Percentiles rank a stretch among this genome's conserved stretches.
Evolutionary conservation across 2,113 vertebrate species (phyloP).

Genomic region (Cyrtonyx montezumae): DNA sequence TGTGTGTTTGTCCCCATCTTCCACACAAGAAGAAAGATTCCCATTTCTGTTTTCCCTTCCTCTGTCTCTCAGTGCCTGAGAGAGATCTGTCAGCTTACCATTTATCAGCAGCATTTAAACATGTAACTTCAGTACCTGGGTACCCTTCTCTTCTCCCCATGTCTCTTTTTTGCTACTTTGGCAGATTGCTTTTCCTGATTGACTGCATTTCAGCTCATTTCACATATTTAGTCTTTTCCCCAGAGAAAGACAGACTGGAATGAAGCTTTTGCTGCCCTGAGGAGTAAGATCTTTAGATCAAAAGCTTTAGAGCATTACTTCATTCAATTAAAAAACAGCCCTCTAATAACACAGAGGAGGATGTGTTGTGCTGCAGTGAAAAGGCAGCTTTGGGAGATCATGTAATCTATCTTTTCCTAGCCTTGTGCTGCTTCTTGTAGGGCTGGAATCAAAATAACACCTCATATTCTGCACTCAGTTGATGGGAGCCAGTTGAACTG

Average conservation of each 20-base stretch:
- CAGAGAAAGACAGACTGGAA: conserved; percentile 48
- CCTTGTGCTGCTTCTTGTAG: conserved; percentile 33
- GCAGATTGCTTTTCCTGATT: conserved; percentile 45
- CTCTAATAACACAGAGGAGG: conserved; percentile 59
- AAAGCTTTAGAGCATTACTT: conserved; percentile 64
- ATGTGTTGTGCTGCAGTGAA: conserved; percentile 63
- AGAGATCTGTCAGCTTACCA: not conserved
- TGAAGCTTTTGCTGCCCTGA: conserved; percentile 40
- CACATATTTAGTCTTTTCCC: conserved; percentile 45
- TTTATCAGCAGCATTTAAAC: not conserved
- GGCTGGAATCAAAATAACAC: conserved; percentile 59
- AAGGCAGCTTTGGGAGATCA: conserved; percentile 57
- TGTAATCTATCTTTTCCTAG: conserved; percentile 57
- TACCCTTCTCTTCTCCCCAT: not conserved
- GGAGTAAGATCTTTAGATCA: conserved; percentile 17
- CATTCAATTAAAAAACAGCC: conserved; percentile 46
- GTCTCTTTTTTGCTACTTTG: conserved; percentile 15
- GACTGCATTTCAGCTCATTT: conserved; percentile 35
- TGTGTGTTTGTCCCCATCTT: not conserved
- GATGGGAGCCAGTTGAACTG: conserved; percentile 20
- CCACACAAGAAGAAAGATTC: not conserved
- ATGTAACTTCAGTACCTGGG: not conserved
- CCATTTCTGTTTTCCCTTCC: not conserved
- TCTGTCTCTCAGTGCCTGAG: not conserved
- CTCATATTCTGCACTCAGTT: conserved; percentile 7